Base-by-base conservation (phyloP, 2,113 vertebrate species). In the Pholis gunnellus region DNA sequence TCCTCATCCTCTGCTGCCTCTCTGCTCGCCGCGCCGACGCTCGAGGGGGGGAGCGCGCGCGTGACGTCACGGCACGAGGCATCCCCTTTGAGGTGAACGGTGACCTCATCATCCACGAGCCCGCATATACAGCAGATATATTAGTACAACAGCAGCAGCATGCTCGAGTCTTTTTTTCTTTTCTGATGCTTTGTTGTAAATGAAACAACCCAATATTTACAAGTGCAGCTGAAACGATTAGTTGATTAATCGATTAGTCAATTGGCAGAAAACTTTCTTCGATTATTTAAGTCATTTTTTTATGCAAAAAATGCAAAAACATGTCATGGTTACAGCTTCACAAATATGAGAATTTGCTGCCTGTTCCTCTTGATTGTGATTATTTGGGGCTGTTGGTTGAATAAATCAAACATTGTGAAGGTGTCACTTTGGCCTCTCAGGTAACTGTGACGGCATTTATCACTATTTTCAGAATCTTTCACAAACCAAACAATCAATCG, bases 11-110 rank as follows among this genome's bases (percentile, higher is more conserved):
- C 86, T 50, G 66, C 79, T 9, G 57, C 63, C 36, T 52, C 59
- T 82, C 42, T 1, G 42, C 29, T 11, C 29, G 3, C 59, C 56
- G 22, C 17, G 48, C 48, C 6, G 48, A 20, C 13, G 56, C 54
- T 25, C 11, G 4, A 18, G 22, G 14, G 85, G 46, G 15, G 44
- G 17, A 60, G 72, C 69, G 81, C 64, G 61, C 7, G 38, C 42
- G 57, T 79, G 87, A 93, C 94, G 94, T 95, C 95, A 95, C 81
- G 56, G 2, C 42, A 60, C 64, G 29, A 84, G 91, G 89, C 91
- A 88, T 89, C 86, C 90, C 85, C 50, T 84, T 67, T 81, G 88
- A 83, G 72, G 81, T 74, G 56, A 70, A 1, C 42, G 1, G 69
- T 76, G 79, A 83, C 81, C 2, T 76, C 79, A 66, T 61, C 44